These are phyloP conservation scores for Parazoanthus swiftii DNA, from an alignment of 92 coral and sea anemone species.

Conservation along the genomic window DNA sequence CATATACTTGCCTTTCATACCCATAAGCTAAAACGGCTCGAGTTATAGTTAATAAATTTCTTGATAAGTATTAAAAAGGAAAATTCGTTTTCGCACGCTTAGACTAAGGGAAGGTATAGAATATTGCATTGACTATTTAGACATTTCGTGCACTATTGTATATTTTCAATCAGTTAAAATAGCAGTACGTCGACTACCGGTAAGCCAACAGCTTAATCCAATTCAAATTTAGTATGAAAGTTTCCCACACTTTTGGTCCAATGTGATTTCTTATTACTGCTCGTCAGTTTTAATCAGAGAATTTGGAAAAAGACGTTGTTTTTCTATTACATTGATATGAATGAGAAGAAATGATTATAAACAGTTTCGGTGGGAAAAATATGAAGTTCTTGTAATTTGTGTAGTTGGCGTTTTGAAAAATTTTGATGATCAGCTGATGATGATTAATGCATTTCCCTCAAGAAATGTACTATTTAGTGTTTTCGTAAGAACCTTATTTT, in stretches of 20 bases:
- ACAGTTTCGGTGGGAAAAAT: too few species aligned
- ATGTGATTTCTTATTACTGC: neutral
- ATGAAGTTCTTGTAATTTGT: too few species aligned
- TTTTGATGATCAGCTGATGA: too few species aligned
- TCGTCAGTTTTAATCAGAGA: slow-evolving; percentile 10
- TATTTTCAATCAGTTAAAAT: neutral
- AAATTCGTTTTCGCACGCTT: neutral
- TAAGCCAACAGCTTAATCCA: slow-evolving; percentile 4
- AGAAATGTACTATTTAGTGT: too few species aligned
- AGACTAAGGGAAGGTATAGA: neutral
- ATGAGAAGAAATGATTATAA: too few species aligned
- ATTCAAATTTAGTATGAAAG: neutral
- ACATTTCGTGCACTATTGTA: neutral
- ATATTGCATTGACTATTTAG: neutral
- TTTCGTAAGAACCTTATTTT: neutral
- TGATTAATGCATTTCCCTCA: too few species aligned
- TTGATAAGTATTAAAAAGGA: too few species aligned
- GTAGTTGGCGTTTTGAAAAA: too few species aligned
- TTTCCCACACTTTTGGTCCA: neutral
- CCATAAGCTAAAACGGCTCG: neutral
- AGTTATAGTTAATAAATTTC: neutral
- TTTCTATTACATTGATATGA: neutral
- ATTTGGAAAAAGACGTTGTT: neutral
- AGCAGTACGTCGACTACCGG: neutral
- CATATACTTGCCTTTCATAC: too few species aligned